Conservation (phyloP, 2,888 invertebrate species). For the Stenurella melanura region DNA sequence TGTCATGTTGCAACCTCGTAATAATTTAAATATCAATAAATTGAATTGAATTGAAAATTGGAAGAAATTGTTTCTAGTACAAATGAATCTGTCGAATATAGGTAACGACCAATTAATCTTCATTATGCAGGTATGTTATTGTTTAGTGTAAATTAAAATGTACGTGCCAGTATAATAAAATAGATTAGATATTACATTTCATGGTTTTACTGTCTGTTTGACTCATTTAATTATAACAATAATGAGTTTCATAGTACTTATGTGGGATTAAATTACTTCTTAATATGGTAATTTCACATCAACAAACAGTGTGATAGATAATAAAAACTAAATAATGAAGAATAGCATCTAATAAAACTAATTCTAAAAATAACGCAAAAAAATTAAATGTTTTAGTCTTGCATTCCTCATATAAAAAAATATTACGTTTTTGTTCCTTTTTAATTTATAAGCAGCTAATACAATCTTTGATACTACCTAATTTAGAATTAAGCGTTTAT, state of each 20-base stretch:
- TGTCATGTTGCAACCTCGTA: no score
- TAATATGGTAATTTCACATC: conserved; percentile 1
- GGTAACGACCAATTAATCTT: no score
- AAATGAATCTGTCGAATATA: no score
- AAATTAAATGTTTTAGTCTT: neutral
- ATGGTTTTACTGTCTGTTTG: neutral
- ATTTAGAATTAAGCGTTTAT: no score
- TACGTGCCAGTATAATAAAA: conserved; percentile 1
- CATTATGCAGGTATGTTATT: neutral
- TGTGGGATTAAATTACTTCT: neutral
- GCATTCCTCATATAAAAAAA: neutral
- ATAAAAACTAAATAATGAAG: neutral
- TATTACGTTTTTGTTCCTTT: no score
- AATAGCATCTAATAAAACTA: neutral
- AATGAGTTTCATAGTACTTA: neutral
- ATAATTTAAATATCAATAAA: no score
- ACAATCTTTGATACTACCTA: no score
- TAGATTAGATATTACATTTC: neutral
- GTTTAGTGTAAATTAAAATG: neutral
- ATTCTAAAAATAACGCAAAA: neutral
- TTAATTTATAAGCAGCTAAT: no score
- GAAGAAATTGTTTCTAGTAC: no score
- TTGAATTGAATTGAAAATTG: no score
- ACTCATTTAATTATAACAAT: neutral
- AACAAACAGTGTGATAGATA: conserved; percentile 7